Evolutionary conservation across 1,140 invertebrate genomes (phyloP).

Genomic region (Mesaphorura yosii): DNA sequence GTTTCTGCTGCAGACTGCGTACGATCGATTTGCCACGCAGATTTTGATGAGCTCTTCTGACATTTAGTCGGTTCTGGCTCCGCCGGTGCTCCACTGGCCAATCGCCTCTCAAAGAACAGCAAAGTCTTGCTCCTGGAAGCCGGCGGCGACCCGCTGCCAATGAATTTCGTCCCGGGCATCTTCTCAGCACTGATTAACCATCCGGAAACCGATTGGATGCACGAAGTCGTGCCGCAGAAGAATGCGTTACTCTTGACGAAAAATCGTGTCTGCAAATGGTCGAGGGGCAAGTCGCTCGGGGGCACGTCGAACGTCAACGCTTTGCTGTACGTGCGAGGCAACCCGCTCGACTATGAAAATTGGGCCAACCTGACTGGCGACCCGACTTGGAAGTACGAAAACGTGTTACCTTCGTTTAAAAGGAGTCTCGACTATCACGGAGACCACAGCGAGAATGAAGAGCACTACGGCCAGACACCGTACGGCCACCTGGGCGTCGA

Average conservation of each 20-base stretch:
- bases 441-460: not conserved
- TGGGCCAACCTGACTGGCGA: conserved; percentile 42
- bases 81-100: not conserved
- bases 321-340: conserved; percentile 70
- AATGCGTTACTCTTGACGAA: not conserved
- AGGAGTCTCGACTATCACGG: conserved; percentile 30
- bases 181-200: not conserved
- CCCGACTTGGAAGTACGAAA: conserved; percentile 45
- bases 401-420: conserved; percentile 34
- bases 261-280: conserved; percentile 1
- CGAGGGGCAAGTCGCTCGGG: not conserved
- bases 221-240: not conserved
- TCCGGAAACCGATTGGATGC: conserved; percentile 2
- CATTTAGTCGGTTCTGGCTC: conserved; percentile 4
- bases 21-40: not conserved
- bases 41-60: not conserved
- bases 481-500: conserved; percentile 11
- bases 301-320: conserved; percentile 61
- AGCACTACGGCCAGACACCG: conserved; percentile 24
- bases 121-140: conserved; percentile 2
- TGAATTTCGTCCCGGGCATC: not conserved
- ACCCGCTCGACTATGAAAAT: conserved; percentile 57
- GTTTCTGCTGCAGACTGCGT: not conserved
- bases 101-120: conserved; percentile 1
- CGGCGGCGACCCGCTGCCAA: conserved; percentile 1